Percentiles rank a stretch among this genome's conserved stretches.
These are phyloP conservation scores for Thryonomys swinderianus DNA, from an alignment of 2,113 vertebrate species.

Conservation along the genomic window DNA sequence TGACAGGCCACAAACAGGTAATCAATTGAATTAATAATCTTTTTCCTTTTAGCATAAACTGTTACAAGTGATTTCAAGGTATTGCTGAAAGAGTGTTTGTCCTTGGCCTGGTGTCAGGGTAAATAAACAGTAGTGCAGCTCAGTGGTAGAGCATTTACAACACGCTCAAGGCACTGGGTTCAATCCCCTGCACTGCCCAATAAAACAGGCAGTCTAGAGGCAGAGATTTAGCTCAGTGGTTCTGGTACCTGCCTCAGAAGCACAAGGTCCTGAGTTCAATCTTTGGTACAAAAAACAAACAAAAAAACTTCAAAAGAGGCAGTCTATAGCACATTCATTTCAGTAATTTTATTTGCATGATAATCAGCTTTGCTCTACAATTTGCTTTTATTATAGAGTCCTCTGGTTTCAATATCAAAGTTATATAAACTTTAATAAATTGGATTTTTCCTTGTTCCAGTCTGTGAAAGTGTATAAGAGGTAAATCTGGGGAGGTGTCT, in stretches of 20 bases:
- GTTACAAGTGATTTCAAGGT: background rate
- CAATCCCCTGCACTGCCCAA: too few relatives aligned
- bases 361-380: background rate
- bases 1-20: background rate
- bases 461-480: background rate
- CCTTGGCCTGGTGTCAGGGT: background rate
- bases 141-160: background rate
- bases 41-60: constrained; percentile 4
- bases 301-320: background rate
- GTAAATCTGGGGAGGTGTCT: background rate
- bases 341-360: background rate
- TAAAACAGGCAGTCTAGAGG: background rate
- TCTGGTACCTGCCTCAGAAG: too few relatives aligned
- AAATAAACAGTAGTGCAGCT: background rate
- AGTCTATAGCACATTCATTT: background rate
- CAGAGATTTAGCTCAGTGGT: too few relatives aligned
- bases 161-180: background rate
- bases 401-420: constrained; percentile 21
- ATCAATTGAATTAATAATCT: background rate
- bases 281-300: too few relatives aligned
- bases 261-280: too few relatives aligned
- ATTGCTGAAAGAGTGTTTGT: background rate
- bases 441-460: background rate
- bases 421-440: background rate
- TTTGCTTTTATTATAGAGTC: constrained; percentile 1